phyloP scores from a whole-genome alignment of 2,888 invertebrate species.

The Athetis lepigone region DNA sequence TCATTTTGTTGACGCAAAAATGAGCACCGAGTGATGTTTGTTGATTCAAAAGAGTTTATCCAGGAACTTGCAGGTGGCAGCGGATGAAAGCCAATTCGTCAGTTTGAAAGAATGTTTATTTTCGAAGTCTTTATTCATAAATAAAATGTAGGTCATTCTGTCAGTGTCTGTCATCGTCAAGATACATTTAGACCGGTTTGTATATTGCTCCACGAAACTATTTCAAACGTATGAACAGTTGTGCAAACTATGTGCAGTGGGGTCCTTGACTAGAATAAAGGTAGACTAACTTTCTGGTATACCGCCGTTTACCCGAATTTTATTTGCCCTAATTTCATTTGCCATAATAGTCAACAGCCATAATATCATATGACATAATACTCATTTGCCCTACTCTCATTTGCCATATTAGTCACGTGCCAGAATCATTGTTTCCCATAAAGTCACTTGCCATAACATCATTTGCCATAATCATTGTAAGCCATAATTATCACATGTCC shows the following conservation, averaged over 20 bases:
- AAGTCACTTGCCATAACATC: too few relatives aligned
- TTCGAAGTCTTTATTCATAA: constrained; percentile 37
- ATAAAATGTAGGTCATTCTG: constrained; percentile 50
- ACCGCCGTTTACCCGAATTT: too few relatives aligned
- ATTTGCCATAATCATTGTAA: too few relatives aligned
- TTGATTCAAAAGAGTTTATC: constrained; percentile 15
- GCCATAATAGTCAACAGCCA: too few relatives aligned
- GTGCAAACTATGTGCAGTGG: constrained; percentile 30
- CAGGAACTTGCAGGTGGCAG: not conserved
- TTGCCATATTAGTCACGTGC: too few relatives aligned
- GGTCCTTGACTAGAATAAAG: constrained; percentile 4
- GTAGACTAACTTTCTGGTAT: too few relatives aligned
- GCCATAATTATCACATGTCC: too few relatives aligned
- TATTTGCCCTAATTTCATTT: too few relatives aligned
- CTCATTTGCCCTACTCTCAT: too few relatives aligned
- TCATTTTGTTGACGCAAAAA: not conserved
- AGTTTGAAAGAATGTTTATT: constrained; percentile 22
- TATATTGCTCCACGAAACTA: constrained; percentile 39
- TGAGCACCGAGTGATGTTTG: not conserved
- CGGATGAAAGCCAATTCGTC: constrained; percentile 14
- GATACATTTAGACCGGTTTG: constrained; percentile 54
- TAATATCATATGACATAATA: too few relatives aligned
- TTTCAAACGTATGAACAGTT: constrained; percentile 40
- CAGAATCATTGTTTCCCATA: too few relatives aligned
- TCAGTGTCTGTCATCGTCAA: constrained; percentile 41